Conservation (phyloP, 2,797 vertebrate genomes). For the Hippoglossus hippoglossus region DNA sequence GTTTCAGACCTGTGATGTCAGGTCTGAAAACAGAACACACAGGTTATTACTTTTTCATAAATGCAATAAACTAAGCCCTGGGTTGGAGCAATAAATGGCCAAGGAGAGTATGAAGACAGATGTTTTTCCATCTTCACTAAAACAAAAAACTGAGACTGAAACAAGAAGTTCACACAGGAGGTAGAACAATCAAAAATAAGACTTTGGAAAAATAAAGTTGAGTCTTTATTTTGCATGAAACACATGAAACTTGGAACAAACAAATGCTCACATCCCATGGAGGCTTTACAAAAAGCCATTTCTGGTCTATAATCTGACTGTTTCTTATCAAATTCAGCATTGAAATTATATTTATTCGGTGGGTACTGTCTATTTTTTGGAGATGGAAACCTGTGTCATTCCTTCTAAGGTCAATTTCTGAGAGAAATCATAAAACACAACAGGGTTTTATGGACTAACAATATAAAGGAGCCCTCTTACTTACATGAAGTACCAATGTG, state of each 20-base stretch:
- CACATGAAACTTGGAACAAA: no score
- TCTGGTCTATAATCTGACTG: no score
- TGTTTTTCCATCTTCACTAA: background rate
- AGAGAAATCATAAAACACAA: background rate
- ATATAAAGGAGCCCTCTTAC: slow-evolving; percentile 66
- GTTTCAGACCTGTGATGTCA: no score
- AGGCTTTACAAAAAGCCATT: no score
- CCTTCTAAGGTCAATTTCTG: background rate
- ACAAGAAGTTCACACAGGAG: background rate
- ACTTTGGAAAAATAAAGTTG: no score
- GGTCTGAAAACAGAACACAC: background rate
- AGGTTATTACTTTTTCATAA: background rate
- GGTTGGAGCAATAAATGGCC: background rate
- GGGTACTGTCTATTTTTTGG: no score
- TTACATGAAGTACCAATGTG: slow-evolving; percentile 96
- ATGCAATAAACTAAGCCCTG: background rate
- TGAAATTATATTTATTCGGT: no score
- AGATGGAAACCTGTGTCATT: background rate
- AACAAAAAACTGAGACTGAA: no score
- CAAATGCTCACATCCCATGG: no score
- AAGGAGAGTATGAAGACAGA: background rate
- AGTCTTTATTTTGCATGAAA: no score
- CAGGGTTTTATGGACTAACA: background rate
- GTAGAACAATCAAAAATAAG: background rate
- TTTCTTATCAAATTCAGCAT: no score